A percentile compares a stretch with the other conserved stretches of the same genome.
Evolutionary conservation across 2,113 vertebrate species (phyloP).

Genomic region (Otis tarda): DNA sequence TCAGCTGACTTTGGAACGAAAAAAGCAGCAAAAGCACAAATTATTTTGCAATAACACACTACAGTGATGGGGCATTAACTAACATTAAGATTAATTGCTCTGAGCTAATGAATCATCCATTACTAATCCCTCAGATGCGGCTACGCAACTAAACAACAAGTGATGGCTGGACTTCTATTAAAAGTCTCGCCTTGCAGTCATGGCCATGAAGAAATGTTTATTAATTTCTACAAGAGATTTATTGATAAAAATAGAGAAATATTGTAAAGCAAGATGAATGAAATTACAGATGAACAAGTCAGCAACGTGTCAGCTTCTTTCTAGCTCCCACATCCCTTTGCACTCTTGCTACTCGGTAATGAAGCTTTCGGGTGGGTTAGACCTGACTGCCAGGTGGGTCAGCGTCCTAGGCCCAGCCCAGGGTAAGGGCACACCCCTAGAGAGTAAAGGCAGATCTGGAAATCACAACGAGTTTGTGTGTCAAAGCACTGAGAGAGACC

Average conservation of each 20-base stretch:
- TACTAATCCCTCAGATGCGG: slow-evolving; percentile 45
- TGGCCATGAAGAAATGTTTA: neutral
- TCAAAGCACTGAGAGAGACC: neutral
- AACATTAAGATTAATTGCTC: slow-evolving; percentile 62
- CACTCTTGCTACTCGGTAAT: fast-evolving
- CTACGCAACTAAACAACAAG: neutral
- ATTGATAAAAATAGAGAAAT: neutral
- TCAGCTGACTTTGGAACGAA: slow-evolving; percentile 1
- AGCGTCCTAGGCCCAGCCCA: neutral
- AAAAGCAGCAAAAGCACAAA: slow-evolving; percentile 56
- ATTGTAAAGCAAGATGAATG: neutral
- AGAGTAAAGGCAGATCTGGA: neutral
- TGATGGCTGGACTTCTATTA: neutral
- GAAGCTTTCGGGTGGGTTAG: neutral
- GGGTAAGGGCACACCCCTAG: neutral
- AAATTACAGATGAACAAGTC: neutral
- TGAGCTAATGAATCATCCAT: slow-evolving; percentile 59
- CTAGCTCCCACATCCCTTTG: neutral
- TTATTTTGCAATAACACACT: slow-evolving; percentile 53
- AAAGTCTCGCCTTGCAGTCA: neutral
- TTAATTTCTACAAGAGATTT: neutral
- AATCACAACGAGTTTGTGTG: neutral
- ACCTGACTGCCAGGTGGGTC: neutral
- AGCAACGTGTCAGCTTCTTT: neutral
- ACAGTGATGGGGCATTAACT: slow-evolving; percentile 37